Conservation (phyloP, 1,140 invertebrate genomes). For the Aricia agestis region DNA sequence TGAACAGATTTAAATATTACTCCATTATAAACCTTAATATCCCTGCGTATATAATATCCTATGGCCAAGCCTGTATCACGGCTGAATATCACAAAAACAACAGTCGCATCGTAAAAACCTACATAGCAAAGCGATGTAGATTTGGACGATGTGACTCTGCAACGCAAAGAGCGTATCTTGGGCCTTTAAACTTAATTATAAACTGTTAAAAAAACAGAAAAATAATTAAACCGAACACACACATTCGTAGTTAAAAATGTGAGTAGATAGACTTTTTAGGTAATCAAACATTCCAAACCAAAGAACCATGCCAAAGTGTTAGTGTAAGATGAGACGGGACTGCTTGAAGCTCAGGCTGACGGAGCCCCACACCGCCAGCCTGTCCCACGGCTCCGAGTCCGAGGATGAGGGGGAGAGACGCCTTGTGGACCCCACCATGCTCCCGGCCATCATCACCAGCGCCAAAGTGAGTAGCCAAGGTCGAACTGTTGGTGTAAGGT, state of each 20-base stretch:
- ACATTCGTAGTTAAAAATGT: background rate
- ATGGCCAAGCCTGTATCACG: too few species aligned
- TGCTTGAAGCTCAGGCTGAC: slow-evolving; percentile 68
- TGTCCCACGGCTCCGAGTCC: slow-evolving; percentile 62
- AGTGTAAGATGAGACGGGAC: slow-evolving; percentile 58
- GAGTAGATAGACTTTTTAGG: background rate
- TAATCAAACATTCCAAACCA: slow-evolving; percentile 34
- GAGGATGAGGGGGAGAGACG: slow-evolving; percentile 62
- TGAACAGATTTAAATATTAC: background rate
- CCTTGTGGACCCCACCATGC: slow-evolving; percentile 37
- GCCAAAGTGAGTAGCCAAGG: slow-evolving; percentile 46
- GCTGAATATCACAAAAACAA: too few species aligned
- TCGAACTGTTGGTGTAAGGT: slow-evolving; percentile 41
- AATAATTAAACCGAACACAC: too few species aligned
- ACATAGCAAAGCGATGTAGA: too few species aligned
- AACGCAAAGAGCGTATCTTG: too few species aligned
- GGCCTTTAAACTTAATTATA: too few species aligned
- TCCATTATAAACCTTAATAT: background rate
- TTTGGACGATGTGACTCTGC: too few species aligned
- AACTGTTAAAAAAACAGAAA: background rate
- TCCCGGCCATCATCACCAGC: slow-evolving; percentile 42
- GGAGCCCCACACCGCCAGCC: slow-evolving; percentile 54
- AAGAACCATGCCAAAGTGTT: slow-evolving; percentile 41
- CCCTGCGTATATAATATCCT: too few species aligned
- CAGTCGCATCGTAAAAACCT: too few species aligned